phyloP scores from a whole-genome alignment of 1,140 invertebrate genomes.

The Ceratina australensis region DNA sequence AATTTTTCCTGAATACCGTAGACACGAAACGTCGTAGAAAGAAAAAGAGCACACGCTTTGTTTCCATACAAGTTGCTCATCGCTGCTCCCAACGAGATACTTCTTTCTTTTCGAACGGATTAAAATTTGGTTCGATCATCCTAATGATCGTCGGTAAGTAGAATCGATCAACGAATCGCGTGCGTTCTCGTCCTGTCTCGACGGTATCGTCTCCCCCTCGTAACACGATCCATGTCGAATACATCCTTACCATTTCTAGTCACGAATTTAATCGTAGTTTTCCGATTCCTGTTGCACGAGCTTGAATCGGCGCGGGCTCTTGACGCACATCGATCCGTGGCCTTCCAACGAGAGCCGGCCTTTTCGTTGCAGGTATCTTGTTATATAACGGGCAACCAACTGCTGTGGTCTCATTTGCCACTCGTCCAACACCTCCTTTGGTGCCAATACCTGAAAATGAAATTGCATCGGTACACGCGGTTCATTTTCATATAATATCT shows the following conservation, averaged over 20 bases:
- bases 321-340: slow-evolving; percentile 88
- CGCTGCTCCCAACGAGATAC: neutral
- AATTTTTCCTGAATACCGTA: too few species aligned
- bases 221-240: neutral
- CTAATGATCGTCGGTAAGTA: neutral
- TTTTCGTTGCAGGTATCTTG: slow-evolving; percentile 88
- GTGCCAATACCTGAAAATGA: slow-evolving; percentile 85
- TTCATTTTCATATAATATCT: too few species aligned
- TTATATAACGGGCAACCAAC: slow-evolving; percentile 93
- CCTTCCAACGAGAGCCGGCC: slow-evolving; percentile 85
- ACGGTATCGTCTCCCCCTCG: neutral
- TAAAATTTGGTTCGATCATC: neutral
- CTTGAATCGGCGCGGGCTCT: slow-evolving; percentile 91
- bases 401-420: slow-evolving; percentile 96
- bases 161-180: neutral
- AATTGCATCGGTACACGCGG: too few species aligned
- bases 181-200: neutral
- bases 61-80: too few species aligned
- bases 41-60: too few species aligned
- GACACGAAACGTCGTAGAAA: too few species aligned
- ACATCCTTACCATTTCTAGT: neutral
- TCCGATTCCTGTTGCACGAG: slow-evolving; percentile 94
- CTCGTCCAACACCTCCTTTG: slow-evolving; percentile 94
- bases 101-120: neutral
- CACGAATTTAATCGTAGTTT: slow-evolving; percentile 87